A percentile compares a stretch with the other conserved stretches of the same genome.
These are phyloP conservation scores for Anguilla rostrata DNA, from an alignment of 2,113 vertebrate species.

Conservation along the genomic window DNA sequence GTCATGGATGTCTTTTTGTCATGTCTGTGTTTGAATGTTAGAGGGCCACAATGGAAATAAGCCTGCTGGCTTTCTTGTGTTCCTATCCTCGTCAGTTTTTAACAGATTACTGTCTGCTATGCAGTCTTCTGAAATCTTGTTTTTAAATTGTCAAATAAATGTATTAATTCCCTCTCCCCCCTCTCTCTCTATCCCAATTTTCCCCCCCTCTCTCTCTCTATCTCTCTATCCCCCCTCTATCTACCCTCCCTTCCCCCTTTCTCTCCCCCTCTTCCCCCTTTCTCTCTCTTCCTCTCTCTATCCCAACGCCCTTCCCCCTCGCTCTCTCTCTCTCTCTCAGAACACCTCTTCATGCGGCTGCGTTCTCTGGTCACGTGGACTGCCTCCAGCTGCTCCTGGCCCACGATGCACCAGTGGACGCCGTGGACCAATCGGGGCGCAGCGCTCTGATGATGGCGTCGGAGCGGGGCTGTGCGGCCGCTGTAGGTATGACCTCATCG, in stretches of 20 bases:
- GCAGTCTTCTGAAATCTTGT: too few relatives aligned
- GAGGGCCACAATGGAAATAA: too few relatives aligned
- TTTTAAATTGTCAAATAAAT: too few relatives aligned
- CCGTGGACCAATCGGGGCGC: slow-evolving; percentile 74
- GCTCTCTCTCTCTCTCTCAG: slow-evolving; percentile 46
- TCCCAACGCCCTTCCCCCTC: neutral
- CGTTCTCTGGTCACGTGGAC: slow-evolving; percentile 84
- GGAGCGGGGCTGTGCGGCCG: slow-evolving; percentile 73
- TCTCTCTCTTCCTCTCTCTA: neutral
- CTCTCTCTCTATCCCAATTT: neutral
- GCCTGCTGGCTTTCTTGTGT: too few relatives aligned
- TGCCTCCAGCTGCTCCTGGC: slow-evolving; percentile 89
- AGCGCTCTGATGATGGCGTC: slow-evolving; percentile 89
- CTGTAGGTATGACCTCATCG: slow-evolving; percentile 70
- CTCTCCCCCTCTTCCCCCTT: neutral
- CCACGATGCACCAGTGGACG: slow-evolving; percentile 79
- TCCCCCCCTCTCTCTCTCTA: too few relatives aligned
- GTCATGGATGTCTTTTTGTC: too few relatives aligned
- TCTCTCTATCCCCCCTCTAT: too few relatives aligned
- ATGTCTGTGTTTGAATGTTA: too few relatives aligned
- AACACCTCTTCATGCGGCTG: slow-evolving; percentile 90
- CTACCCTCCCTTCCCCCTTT: too few relatives aligned
- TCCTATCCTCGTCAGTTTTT: too few relatives aligned
- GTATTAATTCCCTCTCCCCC: too few relatives aligned
- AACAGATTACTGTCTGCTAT: too few relatives aligned